Percentiles rank a stretch among this genome's conserved stretches.
These are phyloP conservation scores for Drosophila auraria DNA, from an alignment of 1,140 invertebrate species.

Conservation along the genomic window DNA sequence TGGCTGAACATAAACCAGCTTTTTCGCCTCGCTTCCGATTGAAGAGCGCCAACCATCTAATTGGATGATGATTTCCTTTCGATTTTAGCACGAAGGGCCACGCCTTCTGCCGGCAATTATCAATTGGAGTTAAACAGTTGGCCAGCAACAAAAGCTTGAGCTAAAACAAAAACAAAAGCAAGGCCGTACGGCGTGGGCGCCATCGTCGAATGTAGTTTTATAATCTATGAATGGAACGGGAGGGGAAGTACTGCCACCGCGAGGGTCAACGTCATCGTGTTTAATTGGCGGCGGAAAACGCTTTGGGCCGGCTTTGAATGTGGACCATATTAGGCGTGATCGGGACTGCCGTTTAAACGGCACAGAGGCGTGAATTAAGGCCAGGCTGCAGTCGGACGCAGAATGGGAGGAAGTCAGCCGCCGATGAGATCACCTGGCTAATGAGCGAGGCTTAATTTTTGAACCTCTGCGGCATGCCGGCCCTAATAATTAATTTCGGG, in stretches of 20 bases:
- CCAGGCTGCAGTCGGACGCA: slow-evolving; percentile 50
- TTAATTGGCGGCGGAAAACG: slow-evolving; percentile 54
- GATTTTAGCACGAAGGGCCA: slow-evolving; percentile 27
- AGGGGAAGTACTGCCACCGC: slow-evolving; percentile 5
- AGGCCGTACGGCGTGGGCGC: slow-evolving; percentile 40
- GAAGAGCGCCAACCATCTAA: slow-evolving; percentile 12
- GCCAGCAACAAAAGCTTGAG: slow-evolving; percentile 1
- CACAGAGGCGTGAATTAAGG: slow-evolving; percentile 77
- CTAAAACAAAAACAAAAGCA: slow-evolving; percentile 17
- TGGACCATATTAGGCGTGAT: slow-evolving; percentile 67
- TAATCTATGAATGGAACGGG: slow-evolving; percentile 32
- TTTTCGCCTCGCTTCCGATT: slow-evolving; percentile 6
- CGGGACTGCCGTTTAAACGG: slow-evolving; percentile 56
- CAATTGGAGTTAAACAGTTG: slow-evolving; percentile 40
- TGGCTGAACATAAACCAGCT: slow-evolving; percentile 2
- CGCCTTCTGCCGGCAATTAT: slow-evolving; percentile 42
- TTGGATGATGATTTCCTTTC: slow-evolving; percentile 29
- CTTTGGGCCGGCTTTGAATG: slow-evolving; percentile 43
- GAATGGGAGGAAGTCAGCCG: slow-evolving; percentile 27
- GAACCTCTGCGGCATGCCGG: slow-evolving; percentile 2
- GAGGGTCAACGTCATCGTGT: slow-evolving; percentile 73
- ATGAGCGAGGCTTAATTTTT: slow-evolving; percentile 18
- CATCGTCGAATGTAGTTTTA: background rate
- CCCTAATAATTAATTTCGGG: slow-evolving; percentile 11
- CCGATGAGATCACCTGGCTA: slow-evolving; percentile 37